Conservation (phyloP, 2,797 vertebrate genomes). For the Danio tinwini region DNA sequence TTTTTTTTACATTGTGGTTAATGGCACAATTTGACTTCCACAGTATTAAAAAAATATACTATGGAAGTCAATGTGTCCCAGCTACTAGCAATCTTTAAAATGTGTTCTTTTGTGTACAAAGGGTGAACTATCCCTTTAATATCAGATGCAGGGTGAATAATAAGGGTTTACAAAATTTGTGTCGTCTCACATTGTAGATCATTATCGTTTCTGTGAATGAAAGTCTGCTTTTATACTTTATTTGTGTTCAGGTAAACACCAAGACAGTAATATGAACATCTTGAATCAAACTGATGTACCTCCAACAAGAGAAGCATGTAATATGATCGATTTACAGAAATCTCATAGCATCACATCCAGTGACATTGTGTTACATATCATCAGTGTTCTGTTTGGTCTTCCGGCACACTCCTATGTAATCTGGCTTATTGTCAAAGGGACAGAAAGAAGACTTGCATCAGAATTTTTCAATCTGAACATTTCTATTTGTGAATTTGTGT, state of each 20-base stretch:
- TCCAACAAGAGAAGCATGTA: neutral
- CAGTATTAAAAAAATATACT: too few species aligned
- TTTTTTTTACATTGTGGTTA: too few species aligned
- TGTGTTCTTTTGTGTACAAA: too few species aligned
- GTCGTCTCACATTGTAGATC: neutral
- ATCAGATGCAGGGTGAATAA: neutral
- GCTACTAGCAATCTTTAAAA: too few species aligned
- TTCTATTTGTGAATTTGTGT: conserved; percentile 40
- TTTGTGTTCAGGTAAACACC: neutral
- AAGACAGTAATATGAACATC: neutral
- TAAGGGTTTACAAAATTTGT: neutral
- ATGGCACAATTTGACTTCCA: too few species aligned
- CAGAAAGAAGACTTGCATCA: neutral
- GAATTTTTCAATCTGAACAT: conserved; percentile 48
- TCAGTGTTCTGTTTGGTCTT: conserved; percentile 7
- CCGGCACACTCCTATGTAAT: conserved; percentile 50
- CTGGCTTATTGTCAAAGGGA: conserved; percentile 28
- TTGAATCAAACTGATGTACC: neutral
- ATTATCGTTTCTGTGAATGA: neutral
- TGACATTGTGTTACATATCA: neutral
- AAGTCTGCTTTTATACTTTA: neutral
- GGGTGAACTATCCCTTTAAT: neutral
- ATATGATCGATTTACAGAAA: neutral
- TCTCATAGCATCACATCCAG: neutral
- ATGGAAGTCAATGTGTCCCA: too few species aligned